These are phyloP conservation scores for Noctua comes DNA, from an alignment of 2,888 invertebrate genomes.

Conservation along the genomic window DNA sequence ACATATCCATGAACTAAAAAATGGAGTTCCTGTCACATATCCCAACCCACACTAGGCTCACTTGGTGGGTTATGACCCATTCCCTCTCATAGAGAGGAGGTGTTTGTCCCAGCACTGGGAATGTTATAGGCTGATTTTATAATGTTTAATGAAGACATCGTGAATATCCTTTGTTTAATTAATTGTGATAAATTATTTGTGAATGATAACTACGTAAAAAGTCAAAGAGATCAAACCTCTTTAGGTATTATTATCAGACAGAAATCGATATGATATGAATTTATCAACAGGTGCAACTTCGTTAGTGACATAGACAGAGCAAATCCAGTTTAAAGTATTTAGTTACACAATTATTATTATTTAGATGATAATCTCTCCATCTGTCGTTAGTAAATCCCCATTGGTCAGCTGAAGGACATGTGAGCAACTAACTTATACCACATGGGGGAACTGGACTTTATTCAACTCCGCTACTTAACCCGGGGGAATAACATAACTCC, in stretches of 20 bases:
- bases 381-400: constrained; percentile 37
- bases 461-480: background rate
- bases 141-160: too few relatives aligned
- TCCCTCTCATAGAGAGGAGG: background rate
- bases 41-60: too few relatives aligned
- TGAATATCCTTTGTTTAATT: background rate
- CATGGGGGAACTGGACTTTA: background rate
- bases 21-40: too few relatives aligned
- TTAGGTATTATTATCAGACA: background rate
- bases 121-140: background rate
- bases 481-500: background rate
- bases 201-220: background rate
- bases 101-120: background rate
- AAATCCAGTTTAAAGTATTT: constrained; percentile 6
- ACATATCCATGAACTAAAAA: too few relatives aligned
- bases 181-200: background rate
- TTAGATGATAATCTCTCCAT: constrained; percentile 29
- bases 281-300: constrained; percentile 3
- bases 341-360: constrained; percentile 7
- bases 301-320: background rate
- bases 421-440: background rate
- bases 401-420: constrained; percentile 42
- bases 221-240: background rate
- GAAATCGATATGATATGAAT: constrained; percentile 5
- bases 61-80: too few relatives aligned